Evolutionary conservation across 2,888 invertebrate species (phyloP).

Genomic region (Omphaloscelis lunosa): DNA sequence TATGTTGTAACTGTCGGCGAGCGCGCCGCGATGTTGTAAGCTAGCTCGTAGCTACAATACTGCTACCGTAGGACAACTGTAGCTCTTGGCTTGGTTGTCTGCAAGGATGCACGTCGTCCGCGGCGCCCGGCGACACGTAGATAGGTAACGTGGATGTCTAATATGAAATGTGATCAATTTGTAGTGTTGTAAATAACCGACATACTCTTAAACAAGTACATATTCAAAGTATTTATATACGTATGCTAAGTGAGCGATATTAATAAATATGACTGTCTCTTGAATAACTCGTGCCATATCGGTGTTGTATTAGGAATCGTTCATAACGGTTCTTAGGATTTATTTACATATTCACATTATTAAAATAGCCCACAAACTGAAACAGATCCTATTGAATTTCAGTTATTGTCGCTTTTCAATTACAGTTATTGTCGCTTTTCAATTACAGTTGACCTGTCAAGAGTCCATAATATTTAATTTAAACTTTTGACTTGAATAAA

Average conservation of each 20-base stretch:
- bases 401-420: background rate
- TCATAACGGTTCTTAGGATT: background rate
- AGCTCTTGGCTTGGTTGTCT: background rate
- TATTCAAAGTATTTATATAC: slow-evolving; percentile 11
- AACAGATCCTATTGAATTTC: background rate
- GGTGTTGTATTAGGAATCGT: slow-evolving; percentile 15
- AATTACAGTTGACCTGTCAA: background rate
- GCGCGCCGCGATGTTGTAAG: background rate
- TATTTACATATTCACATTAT: background rate
- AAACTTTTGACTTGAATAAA: background rate
- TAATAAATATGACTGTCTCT: background rate
- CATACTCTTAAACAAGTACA: slow-evolving; percentile 50
- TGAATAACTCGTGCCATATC: slow-evolving; percentile 49
- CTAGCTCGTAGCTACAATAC: too few relatives aligned
- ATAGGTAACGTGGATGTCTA: slow-evolving; percentile 29
- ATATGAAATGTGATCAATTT: slow-evolving; percentile 42
- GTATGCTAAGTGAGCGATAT: slow-evolving; percentile 7
- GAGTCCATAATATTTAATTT: background rate
- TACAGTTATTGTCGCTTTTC: background rate
- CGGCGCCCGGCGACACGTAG: background rate
- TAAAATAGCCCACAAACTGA: background rate
- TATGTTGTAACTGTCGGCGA: background rate
- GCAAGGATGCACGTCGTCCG: background rate
- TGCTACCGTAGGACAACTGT: background rate
- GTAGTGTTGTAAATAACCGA: slow-evolving; percentile 48